Conservation (phyloP, 2,888 invertebrate species). For the Macropis europaea region DNA sequence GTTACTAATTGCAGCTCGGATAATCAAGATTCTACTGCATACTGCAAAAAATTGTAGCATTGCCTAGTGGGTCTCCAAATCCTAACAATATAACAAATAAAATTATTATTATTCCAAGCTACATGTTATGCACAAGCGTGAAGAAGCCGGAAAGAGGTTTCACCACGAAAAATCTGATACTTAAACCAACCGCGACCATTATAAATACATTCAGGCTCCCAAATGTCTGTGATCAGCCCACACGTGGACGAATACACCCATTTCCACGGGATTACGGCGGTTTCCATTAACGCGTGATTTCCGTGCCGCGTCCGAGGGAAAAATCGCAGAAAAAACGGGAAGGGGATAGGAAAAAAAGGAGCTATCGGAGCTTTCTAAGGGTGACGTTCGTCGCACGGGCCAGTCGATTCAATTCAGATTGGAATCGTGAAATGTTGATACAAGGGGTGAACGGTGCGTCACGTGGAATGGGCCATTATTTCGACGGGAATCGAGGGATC, state of each 20-base stretch:
- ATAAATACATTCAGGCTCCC: conserved; percentile 23
- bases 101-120: no score
- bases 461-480: conserved; percentile 57
- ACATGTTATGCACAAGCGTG: no score
- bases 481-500: conserved; percentile 52
- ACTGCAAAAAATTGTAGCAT: no score
- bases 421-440: conserved; percentile 48
- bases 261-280: conserved; percentile 49
- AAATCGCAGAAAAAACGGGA: conserved; percentile 5
- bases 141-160: no score
- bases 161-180: neutral
- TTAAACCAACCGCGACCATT: neutral
- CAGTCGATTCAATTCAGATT: conserved; percentile 58
- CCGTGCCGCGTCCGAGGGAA: conserved; percentile 15
- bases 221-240: conserved; percentile 10
- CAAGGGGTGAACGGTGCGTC: conserved; percentile 46
- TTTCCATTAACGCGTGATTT: conserved; percentile 53
- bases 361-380: no score
- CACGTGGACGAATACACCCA: conserved; percentile 40
- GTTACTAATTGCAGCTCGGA: no score
- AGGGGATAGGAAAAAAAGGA: neutral
- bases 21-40: no score
- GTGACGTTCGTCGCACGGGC: neutral
- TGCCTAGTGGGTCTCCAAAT: no score
- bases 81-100: no score